phyloP scores from a whole-genome alignment of 2,888 invertebrate species.

The Chymomyza amoena region DNA sequence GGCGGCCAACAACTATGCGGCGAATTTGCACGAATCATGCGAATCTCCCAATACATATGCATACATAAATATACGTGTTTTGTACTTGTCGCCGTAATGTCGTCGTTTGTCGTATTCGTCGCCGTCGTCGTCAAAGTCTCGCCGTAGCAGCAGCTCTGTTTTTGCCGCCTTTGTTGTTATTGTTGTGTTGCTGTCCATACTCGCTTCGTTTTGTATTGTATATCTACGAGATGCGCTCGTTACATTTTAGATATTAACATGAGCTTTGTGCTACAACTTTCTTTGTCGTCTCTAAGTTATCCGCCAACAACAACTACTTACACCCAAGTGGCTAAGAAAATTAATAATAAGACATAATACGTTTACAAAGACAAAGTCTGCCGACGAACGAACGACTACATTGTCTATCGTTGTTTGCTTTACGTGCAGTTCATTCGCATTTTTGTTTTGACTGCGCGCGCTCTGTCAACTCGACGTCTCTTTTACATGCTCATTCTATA shows the following conservation, averaged over 20 bases:
- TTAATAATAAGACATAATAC: conserved; percentile 26
- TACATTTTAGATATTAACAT: conserved; percentile 19
- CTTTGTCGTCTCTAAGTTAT: conserved; percentile 16
- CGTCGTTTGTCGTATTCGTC: conserved; percentile 20
- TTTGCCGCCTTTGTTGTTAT: conserved; percentile 5
- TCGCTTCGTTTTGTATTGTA: conserved; percentile 31
- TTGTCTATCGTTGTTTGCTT: conserved; percentile 35
- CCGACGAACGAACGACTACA: conserved; percentile 7
- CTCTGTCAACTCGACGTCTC: conserved; percentile 45
- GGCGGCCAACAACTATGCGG: conserved; percentile 61
- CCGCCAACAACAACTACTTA: neutral
- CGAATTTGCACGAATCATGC: conserved; percentile 75
- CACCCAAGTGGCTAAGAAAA: conserved; percentile 11
- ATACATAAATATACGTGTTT: conserved; percentile 64
- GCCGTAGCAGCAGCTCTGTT: conserved; percentile 19
- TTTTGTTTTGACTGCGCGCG: conserved; percentile 65
- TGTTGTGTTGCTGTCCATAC: conserved; percentile 37
- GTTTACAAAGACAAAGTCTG: neutral
- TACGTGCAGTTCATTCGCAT: conserved; percentile 55
- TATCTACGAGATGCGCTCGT: conserved; percentile 46
- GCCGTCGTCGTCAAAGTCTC: neutral
- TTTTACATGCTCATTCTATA: conserved; percentile 63
- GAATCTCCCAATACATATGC: conserved; percentile 65
- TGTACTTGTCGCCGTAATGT: conserved; percentile 72
- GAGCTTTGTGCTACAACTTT: neutral